Base-by-base conservation (phyloP, 2,888 invertebrate genomes). In the Patella depressa region DNA sequence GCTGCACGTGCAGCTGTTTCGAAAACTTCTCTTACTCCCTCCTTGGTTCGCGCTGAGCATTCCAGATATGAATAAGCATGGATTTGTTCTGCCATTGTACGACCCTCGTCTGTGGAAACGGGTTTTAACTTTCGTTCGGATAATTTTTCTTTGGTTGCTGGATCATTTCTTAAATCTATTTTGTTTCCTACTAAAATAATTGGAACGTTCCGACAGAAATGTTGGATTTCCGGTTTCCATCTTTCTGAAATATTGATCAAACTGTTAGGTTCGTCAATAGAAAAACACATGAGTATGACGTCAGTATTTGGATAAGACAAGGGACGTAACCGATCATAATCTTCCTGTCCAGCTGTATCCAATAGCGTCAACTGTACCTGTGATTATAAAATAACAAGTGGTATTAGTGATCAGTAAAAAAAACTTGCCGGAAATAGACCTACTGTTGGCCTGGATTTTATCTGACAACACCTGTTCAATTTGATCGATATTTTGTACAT, bases 211-310 rank as follows among this genome's bases (percentile, higher is more conserved):
- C 98, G 98, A 93, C 99, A 99, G 93, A 99, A 99, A 93, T 99
- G 99, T 82, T 92, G 91, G 75, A 93, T 93, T 94, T 99, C 99
- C 74, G 99, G 99, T 84, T 97, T 98, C 99, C 99, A 99, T 93
- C 99, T 99, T 93, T 99, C 99, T 84, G 98, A 97, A 93, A 99
- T 98, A 94, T 99, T 99, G 94, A 98, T 98, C 93, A 99, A 94
- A 89, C 98, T 98, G 93, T 99, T 99, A 1, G 98, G 99, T 90
- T 97, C 98, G 93, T 98, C 99, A 90, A 99, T 98, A 87, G 98
- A 97, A 94, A 99, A 99, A 93, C 99, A 99, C 98, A 99, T 98
- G 88, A 99, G 94, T 90, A 99, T 98, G 84, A 99, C 99, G 93
- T 99, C 98, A 81, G 99, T 99, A 93, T 99, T 99, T 76, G 98